Evolutionary conservation across 1,140 invertebrate genomes (phyloP).

Genomic region (Helicoverpa armigera): DNA sequence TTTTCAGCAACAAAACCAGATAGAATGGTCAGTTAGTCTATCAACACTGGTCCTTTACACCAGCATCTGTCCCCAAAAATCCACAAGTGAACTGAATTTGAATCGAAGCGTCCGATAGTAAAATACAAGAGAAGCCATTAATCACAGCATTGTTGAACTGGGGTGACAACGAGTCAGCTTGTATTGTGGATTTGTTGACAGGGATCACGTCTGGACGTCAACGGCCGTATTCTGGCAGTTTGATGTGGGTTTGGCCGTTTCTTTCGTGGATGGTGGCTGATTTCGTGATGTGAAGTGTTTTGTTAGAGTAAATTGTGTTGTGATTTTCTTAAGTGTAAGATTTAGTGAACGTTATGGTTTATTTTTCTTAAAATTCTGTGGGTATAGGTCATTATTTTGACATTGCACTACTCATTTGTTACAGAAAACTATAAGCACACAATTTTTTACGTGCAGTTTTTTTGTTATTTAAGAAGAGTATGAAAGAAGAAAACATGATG

Average conservation of each 20-base stretch:
- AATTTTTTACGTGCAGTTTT: no score
- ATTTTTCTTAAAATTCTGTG: background rate
- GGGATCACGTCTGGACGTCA: conserved; percentile 77
- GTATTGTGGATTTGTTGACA: conserved; percentile 83
- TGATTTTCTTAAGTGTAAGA: background rate
- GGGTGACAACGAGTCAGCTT: conserved; percentile 78
- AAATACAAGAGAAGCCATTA: conserved; percentile 76
- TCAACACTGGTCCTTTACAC: background rate
- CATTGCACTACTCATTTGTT: no score
- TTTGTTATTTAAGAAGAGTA: no score
- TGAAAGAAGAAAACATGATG: no score
- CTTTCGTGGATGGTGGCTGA: conserved; percentile 27
- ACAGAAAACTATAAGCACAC: no score
- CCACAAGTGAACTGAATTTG: conserved; percentile 29
- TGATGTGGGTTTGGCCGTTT: conserved; percentile 20
- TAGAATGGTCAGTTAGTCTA: background rate
- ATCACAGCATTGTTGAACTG: conserved; percentile 80
- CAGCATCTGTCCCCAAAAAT: conserved; percentile 28
- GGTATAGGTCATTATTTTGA: no score
- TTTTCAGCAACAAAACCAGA: background rate
- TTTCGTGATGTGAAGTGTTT: conserved; percentile 11
- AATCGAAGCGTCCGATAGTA: conserved; percentile 74
- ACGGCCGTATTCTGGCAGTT: conserved; percentile 61
- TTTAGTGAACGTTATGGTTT: background rate
- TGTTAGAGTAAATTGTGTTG: background rate